These are phyloP conservation scores for Drosophila yakuba DNA, from an alignment of 1,140 invertebrate genomes.

Conservation along the genomic window DNA sequence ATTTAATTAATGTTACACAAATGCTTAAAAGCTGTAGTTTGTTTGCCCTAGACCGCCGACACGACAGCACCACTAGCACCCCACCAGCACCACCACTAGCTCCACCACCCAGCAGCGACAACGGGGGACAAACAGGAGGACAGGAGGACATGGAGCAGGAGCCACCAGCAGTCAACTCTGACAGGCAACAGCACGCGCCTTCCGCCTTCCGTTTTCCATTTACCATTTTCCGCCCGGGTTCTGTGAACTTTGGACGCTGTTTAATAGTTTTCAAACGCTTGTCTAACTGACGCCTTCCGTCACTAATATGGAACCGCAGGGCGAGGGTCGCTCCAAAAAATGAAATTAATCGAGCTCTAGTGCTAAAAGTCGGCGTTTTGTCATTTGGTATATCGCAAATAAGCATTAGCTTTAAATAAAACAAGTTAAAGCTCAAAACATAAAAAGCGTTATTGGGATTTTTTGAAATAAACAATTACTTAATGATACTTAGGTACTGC, in stretches of 20 bases:
- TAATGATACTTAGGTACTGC: too few relatives aligned
- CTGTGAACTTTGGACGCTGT: slow-evolving; percentile 78
- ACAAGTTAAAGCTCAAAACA: too few relatives aligned
- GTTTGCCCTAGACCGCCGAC: slow-evolving; percentile 69
- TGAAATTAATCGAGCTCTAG: slow-evolving; percentile 3
- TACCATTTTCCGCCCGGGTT: slow-evolving; percentile 43
- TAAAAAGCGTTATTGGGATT: too few relatives aligned
- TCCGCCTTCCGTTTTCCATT: slow-evolving; percentile 57
- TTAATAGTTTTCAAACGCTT: slow-evolving; percentile 82
- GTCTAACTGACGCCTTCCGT: slow-evolving; percentile 81
- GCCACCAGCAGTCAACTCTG: slow-evolving; percentile 58
- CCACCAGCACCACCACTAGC: neutral
- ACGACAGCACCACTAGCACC: slow-evolving; percentile 26
- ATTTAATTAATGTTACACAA: slow-evolving; percentile 84
- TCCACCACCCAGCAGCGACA: slow-evolving; percentile 8
- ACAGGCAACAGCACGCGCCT: slow-evolving; percentile 66
- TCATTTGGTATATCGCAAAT: too few relatives aligned
- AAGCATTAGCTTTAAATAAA: too few relatives aligned
- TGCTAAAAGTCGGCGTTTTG: too few relatives aligned
- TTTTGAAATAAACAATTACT: too few relatives aligned
- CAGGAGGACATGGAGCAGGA: neutral
- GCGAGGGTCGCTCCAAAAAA: slow-evolving; percentile 37
- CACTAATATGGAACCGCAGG: slow-evolving; percentile 65
- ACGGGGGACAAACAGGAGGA: neutral
- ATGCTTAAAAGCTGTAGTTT: slow-evolving; percentile 81